A percentile compares a stretch with the other conserved stretches of the same genome.
Conservation (phyloP, 2,888 invertebrate genomes). For the Apeira syringaria region DNA sequence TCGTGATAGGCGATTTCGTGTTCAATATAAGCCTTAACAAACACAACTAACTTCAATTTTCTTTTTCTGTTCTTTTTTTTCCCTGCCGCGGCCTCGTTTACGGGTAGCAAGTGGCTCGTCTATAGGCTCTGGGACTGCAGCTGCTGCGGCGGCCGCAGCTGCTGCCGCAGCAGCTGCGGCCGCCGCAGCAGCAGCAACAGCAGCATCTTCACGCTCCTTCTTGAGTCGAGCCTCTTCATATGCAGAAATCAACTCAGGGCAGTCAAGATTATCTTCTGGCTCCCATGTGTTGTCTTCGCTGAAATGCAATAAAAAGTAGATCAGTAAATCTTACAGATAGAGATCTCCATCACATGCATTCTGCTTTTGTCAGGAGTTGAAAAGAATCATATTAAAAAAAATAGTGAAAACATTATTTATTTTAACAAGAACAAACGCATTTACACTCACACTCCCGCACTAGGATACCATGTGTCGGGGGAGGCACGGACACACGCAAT, state of each 20-base stretch:
- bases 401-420: too few relatives aligned
- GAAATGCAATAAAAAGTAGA: constrained; percentile 35
- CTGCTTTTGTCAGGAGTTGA: too few relatives aligned
- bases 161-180: constrained; percentile 12
- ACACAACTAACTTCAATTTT: constrained; percentile 46
- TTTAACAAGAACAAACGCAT: too few relatives aligned
- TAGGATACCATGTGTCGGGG: too few relatives aligned
- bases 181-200: constrained; percentile 27
- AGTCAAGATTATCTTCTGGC: constrained; percentile 91
- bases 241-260: constrained; percentile 88
- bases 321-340: too few relatives aligned
- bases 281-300: constrained; percentile 93
- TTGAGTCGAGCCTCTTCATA: constrained; percentile 86
- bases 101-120: constrained; percentile 55
- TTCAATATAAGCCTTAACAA: too few relatives aligned
- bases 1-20: too few relatives aligned
- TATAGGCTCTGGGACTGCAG: constrained; percentile 35
- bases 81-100: constrained; percentile 34
- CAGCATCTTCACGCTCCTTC: constrained; percentile 57
- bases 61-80: constrained; percentile 58
- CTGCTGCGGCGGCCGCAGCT: constrained; percentile 12
- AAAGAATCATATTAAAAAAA: too few relatives aligned
- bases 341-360: too few relatives aligned
- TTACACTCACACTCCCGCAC: too few relatives aligned
- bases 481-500: too few relatives aligned